Conservation (phyloP, 2,113 vertebrate genomes). For the Eublepharis macularius region DNA sequence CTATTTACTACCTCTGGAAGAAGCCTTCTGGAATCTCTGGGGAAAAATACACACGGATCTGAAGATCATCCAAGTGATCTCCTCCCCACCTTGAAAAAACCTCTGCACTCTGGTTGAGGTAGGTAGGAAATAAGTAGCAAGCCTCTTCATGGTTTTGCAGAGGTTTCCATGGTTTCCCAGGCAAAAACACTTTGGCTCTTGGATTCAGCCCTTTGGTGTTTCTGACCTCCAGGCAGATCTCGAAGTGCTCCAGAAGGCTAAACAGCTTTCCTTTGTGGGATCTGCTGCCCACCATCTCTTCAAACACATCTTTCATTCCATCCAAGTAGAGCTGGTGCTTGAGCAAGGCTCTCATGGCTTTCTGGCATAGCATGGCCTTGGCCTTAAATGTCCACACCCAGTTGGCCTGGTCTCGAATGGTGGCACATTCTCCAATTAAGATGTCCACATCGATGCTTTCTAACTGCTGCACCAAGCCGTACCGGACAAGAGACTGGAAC, state of each 20-base stretch:
- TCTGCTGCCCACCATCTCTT: constrained; percentile 69
- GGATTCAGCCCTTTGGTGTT: constrained; percentile 50
- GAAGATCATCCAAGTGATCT: constrained; percentile 67
- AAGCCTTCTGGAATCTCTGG: constrained; percentile 73
- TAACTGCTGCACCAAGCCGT: constrained; percentile 63
- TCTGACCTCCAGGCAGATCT: constrained; percentile 72
- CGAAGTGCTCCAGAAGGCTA: constrained; percentile 73
- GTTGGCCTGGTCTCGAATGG: constrained; percentile 53
- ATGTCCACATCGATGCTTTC: constrained; percentile 53
- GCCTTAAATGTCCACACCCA: constrained; percentile 66
- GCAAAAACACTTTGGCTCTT: constrained; percentile 67
- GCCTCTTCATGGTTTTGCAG: background rate
- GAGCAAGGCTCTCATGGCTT: constrained; percentile 69
- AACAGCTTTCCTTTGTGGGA: constrained; percentile 67
- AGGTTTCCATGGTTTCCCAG: constrained; percentile 52
- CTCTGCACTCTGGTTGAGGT: constrained; percentile 60
- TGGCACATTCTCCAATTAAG: constrained; percentile 39
- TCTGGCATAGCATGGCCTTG: constrained; percentile 71
- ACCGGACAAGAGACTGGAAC: constrained; percentile 68
- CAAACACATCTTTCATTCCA: constrained; percentile 53
- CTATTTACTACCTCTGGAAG: constrained; percentile 71
- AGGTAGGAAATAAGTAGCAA: constrained; percentile 74
- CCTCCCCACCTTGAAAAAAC: constrained; percentile 69
- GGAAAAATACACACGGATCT: constrained; percentile 69
- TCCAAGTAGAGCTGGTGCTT: constrained; percentile 56